Evolutionary conservation across 1,140 invertebrate species (phyloP).

Genomic region (Steinernema khuongi): DNA sequence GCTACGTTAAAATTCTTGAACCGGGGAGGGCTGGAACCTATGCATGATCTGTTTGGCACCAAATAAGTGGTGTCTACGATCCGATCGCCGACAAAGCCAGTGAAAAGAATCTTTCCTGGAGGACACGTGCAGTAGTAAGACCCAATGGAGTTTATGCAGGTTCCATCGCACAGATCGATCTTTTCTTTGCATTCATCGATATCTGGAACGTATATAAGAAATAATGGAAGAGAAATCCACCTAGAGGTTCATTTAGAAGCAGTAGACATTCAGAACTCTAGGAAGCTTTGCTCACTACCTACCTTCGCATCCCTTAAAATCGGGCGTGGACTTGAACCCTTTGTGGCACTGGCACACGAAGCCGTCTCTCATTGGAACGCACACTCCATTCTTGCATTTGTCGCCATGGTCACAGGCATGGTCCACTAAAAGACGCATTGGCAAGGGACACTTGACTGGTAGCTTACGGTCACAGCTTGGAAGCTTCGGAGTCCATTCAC

Average conservation of each 20-base stretch:
- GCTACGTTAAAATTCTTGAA: neutral
- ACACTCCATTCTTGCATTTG: neutral
- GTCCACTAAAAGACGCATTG: neutral
- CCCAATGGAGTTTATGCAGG: neutral
- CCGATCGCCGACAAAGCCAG: neutral
- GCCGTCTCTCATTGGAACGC: neutral
- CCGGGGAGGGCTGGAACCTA: neutral
- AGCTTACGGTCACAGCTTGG: neutral
- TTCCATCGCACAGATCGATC: neutral
- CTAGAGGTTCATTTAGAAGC: no score
- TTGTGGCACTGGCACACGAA: neutral
- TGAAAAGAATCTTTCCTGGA: neutral
- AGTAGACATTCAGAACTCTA: no score
- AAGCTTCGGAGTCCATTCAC: neutral
- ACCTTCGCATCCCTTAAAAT: conserved; percentile 5
- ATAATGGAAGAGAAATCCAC: no score
- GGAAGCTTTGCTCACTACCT: neutral
- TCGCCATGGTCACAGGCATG: neutral
- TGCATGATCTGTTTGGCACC: neutral
- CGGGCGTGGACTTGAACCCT: neutral
- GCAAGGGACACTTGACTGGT: neutral
- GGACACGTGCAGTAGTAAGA: conserved; percentile 1
- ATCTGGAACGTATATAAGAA: neutral
- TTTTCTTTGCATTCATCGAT: neutral
- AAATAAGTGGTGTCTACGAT: neutral